phyloP scores from a whole-genome alignment of 1,140 invertebrate species.

The Drosophila arawakana region DNA sequence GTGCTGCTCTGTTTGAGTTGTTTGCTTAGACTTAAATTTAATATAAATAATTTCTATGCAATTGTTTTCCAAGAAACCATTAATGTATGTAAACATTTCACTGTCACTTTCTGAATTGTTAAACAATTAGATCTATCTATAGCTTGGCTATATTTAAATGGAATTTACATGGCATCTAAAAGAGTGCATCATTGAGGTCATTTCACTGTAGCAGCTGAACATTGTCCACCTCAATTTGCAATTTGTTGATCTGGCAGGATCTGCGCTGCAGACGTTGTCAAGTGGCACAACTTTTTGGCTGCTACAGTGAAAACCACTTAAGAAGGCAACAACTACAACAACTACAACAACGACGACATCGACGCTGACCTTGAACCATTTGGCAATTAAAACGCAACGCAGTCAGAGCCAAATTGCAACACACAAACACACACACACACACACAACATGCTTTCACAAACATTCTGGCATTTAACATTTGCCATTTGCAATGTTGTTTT shows the following conservation, averaged over 20 bases:
- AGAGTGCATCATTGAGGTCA: conserved; percentile 29
- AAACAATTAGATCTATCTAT: not conserved
- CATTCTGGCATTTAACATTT: not conserved
- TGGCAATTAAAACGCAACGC: conserved; percentile 55
- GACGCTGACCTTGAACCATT: conserved; percentile 52
- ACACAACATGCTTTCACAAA: too few relatives aligned
- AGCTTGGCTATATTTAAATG: not conserved
- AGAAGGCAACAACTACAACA: conserved; percentile 5
- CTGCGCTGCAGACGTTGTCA: conserved; percentile 25
- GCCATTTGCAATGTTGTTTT: conserved; percentile 13
- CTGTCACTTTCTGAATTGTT: not conserved
- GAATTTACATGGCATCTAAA: not conserved
- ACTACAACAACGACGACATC: not conserved
- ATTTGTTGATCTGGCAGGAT: conserved; percentile 37
- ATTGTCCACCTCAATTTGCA: conserved; percentile 9
- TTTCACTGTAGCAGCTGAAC: not conserved
- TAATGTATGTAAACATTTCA: too few relatives aligned
- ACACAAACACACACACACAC: conserved; percentile 11
- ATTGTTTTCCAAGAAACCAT: too few relatives aligned
- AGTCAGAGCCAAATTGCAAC: conserved; percentile 28
- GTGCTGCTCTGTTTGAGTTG: too few relatives aligned
- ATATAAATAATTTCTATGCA: too few relatives aligned
- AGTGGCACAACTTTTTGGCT: conserved; percentile 21
- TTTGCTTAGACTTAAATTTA: too few relatives aligned
- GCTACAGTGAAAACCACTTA: conserved; percentile 54